Base-by-base conservation (phyloP, 2,888 invertebrate genomes). In the Rugalucina vietnamica region DNA sequence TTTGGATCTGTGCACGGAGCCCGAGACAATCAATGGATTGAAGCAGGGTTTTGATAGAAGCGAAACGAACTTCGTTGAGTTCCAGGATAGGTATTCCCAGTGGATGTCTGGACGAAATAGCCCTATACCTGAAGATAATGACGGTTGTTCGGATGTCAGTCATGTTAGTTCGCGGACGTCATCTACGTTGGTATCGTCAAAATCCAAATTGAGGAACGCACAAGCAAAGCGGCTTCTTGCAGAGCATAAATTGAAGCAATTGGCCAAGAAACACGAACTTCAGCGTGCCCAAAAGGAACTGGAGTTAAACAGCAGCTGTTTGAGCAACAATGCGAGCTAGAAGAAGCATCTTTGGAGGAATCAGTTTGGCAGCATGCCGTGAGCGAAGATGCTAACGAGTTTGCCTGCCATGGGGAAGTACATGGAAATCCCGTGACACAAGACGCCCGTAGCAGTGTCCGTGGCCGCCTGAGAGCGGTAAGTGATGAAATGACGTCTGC, bases 51-150 rank as follows among this genome's bases (percentile, higher is more conserved):
- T 34, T 36, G 27, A 69, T 10, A 69, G 10, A 34, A 5, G 29
- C 29, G 8, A 60, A n/a, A 69, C 5, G 69, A 69, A 69, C 69
- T 69, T 69, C 36, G 36, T 24, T 8, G 27, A 69, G 69, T 69
- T 69, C 69, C 69, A 36, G 69, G 50, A 74, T 39, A 74, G 74
- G 49, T 74, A 54, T 50, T 50, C 50, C 74, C 12, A 27, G 74
- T 74, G 74, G 27, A 74, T 74, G 29, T 29, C 39, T 43, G 74
- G 36, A 69, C 34, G 36, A 36, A 69, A 69, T 34, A 69, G 34
- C 4, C 69, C 69, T 69, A 36, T 18, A 60, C 24, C n/a, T 43
- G 43, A 8, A 12, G 43, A 43, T 43, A 43, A 43, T 18, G 43
- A 43, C 18, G 54, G 54, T 54, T 21, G 54, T 18, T 39, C 39